phyloP scores from a whole-genome alignment of 2,113 vertebrate species.

The Epinephelus cyanopodus region DNA sequence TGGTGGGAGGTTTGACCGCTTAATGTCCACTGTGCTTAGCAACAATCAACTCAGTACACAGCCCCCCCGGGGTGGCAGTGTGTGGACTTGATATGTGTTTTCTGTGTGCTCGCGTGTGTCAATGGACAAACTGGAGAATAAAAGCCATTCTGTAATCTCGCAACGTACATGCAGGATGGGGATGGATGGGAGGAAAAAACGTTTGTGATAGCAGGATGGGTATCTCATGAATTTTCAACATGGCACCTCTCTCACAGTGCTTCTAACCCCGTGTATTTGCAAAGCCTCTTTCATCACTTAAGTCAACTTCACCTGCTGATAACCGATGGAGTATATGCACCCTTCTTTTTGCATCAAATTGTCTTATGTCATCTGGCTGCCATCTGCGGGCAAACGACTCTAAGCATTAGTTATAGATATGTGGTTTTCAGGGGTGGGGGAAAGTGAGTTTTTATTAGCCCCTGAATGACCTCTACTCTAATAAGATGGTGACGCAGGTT shows the following conservation, averaged over 20 bases:
- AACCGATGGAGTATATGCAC: constrained; percentile 19
- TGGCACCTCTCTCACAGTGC: constrained; percentile 37
- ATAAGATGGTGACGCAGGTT: neutral
- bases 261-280: constrained; percentile 55
- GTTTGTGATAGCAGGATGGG: constrained; percentile 49
- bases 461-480: neutral
- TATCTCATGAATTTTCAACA: constrained; percentile 68
- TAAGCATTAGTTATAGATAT: constrained; percentile 13
- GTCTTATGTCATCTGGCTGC: constrained; percentile 1
- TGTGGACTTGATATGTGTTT: constrained; percentile 13
- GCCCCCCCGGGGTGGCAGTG: neutral
- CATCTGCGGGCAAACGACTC: neutral
- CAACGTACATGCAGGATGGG: constrained; percentile 33
- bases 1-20: constrained; percentile 38
- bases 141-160: constrained; percentile 42
- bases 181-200: constrained; percentile 50
- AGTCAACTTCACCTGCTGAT: constrained; percentile 52
- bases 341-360: constrained; percentile 26
- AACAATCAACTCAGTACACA: constrained; percentile 49
- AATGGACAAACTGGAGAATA: constrained; percentile 23
- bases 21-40: constrained; percentile 52
- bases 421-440: neutral
- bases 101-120: neutral
- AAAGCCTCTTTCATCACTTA: constrained; percentile 54
- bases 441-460: neutral